phyloP scores from a whole-genome alignment of 2,888 invertebrate species.

The Ethmia dodecea region DNA sequence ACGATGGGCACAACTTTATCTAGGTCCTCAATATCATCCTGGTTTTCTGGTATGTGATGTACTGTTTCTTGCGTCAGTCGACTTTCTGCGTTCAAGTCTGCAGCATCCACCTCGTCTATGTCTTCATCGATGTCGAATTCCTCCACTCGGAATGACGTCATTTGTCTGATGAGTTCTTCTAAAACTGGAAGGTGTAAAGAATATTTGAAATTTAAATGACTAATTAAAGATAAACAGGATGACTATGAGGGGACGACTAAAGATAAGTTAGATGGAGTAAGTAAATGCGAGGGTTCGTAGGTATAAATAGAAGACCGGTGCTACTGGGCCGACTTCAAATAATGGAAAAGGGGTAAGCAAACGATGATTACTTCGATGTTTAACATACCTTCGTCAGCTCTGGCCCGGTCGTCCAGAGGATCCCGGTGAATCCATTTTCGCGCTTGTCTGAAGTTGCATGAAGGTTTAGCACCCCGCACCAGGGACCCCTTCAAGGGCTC shows the following conservation, averaged over 20 bases:
- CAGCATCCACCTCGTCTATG: conserved; percentile 47
- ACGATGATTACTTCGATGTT: too few species aligned
- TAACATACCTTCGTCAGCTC: conserved; percentile 79
- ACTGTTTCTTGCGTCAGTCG: conserved; percentile 26
- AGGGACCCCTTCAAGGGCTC: conserved; percentile 89
- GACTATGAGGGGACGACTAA: too few species aligned
- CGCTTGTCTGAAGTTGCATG: conserved; percentile 89
- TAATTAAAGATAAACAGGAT: neutral
- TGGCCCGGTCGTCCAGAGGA: conserved; percentile 53
- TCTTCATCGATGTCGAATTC: conserved; percentile 71
- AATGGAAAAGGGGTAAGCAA: too few species aligned
- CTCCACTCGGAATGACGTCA: conserved; percentile 72
- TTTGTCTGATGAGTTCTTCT: conserved; percentile 84
- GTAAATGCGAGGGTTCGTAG: too few species aligned
- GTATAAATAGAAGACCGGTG: too few species aligned
- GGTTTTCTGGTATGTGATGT: conserved; percentile 17
- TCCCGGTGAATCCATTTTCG: conserved; percentile 68
- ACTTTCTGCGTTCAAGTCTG: conserved; percentile 4
- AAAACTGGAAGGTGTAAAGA: conserved; percentile 59
- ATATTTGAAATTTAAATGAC: neutral
- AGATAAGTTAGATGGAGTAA: too few species aligned
- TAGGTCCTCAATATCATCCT: conserved; percentile 17
- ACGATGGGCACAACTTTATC: conserved; percentile 27
- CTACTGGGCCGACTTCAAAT: too few species aligned
- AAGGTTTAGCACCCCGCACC: conserved; percentile 85